Conservation (phyloP, 2,888 invertebrate genomes). For the Rhamphomyia laevipes region DNA sequence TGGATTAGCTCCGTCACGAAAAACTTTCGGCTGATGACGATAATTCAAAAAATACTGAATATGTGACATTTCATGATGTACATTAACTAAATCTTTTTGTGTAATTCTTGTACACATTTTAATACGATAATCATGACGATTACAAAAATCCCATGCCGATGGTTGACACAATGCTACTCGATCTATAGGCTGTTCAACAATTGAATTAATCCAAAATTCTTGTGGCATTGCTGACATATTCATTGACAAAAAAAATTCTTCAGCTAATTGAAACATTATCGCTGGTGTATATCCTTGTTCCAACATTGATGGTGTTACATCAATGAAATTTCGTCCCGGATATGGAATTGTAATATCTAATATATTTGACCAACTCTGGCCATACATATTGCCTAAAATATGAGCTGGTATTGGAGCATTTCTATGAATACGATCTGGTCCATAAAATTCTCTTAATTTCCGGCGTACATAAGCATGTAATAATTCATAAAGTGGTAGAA, state of each 20-base stretch:
- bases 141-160: slow-evolving; percentile 91
- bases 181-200: slow-evolving; percentile 66
- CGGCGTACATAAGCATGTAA: slow-evolving; percentile 82
- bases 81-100: slow-evolving; percentile 75
- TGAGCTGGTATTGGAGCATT: slow-evolving; percentile 78
- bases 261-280: slow-evolving; percentile 75
- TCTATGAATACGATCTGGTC: slow-evolving; percentile 65
- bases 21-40: slow-evolving; percentile 69
- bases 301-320: slow-evolving; percentile 72
- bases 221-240: slow-evolving; percentile 78
- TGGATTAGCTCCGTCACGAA: slow-evolving; percentile 86
- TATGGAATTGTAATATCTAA: slow-evolving; percentile 73
- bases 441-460: slow-evolving; percentile 71
- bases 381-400: slow-evolving; percentile 84
- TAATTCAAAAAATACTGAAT: slow-evolving; percentile 81
- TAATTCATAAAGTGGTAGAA: slow-evolving; percentile 75
- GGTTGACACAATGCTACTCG: slow-evolving; percentile 75
- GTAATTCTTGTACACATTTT: slow-evolving; percentile 80
- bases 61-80: slow-evolving; percentile 88
- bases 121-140: slow-evolving; percentile 71
- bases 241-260: slow-evolving; percentile 83
- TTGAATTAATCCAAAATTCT: slow-evolving; percentile 79
- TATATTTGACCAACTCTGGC: slow-evolving; percentile 74
- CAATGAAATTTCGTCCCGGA: slow-evolving; percentile 69
- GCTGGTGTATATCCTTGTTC: slow-evolving; percentile 76